Evolutionary conservation across 2,888 invertebrate genomes (phyloP), one percentile per base, ranked within the genome.

Genomic region (Limnephilus marmoratus): DNA sequence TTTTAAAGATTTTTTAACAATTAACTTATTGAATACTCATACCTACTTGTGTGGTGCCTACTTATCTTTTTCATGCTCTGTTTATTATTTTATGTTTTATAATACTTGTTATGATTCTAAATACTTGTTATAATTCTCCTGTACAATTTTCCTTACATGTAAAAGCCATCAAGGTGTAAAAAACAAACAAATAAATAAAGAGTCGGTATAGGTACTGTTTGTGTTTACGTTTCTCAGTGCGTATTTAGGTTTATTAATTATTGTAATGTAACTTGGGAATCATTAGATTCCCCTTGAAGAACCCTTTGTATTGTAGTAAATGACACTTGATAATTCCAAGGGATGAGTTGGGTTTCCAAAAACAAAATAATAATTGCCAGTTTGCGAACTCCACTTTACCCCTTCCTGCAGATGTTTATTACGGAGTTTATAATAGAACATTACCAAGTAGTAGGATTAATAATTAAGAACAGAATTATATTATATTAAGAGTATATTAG

Each of bases 261-360:
- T 68, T 68, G 68, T n/a, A 68, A 68, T 83, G 83, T 83, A 37
- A 83, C 37, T 24, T 41, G 83, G 34, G 13, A 12, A 83, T 83
- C 37, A 83, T 83, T 83, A 34, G 83, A 34, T 83, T 34, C 37
- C 37, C 34, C 31, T 34, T 29, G 31, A 41, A 83, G 41, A 9
- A 83, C 83, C 83, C 83, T 83, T 34, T 41, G 24, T 37, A 68
- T 68, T 37, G 24, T 34, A 83, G 83, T 37, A 34, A 24, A 83
- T 83, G 83, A 41, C 83, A 34, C 83, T 83, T 83, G 83, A 83
- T 37, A 83, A 37, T 83, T 83, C 11, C 18, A n/a, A 18, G 68
- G 11, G 68, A 68, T 68, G 68, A 68, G 68, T 68, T n/a, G 68
- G 68, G 68, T 68, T 68, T 68, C 68, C 68, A 68, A 68, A 68